Percentiles rank a stretch among this genome's conserved stretches.
Evolutionary conservation across 37 sponge, comb jelly and placozoan species (phyloP).

Genomic region (Spongilla lacustris): DNA sequence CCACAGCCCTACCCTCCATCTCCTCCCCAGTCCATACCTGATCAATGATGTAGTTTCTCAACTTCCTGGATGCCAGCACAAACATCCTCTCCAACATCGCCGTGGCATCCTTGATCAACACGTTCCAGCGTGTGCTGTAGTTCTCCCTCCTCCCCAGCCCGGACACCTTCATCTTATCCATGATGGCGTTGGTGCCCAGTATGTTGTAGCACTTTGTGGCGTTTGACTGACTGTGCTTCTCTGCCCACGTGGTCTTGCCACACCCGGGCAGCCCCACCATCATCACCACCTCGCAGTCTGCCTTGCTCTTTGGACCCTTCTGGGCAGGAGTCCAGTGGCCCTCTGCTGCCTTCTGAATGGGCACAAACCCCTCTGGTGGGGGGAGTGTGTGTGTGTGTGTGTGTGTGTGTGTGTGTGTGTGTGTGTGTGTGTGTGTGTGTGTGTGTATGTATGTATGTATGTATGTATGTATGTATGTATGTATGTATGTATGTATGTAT

Average conservation of each 20-base stretch:
- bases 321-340: not conserved
- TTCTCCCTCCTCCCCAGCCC: conserved; percentile 70
- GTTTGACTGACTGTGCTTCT: conserved; percentile 63
- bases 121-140: conserved; percentile 66
- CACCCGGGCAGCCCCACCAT: conserved; percentile 92
- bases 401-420: no score
- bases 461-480: not conserved
- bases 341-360: conserved; percentile 19
- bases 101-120: conserved; percentile 76
- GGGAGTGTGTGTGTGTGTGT: not conserved
- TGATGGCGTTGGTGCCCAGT: conserved; percentile 81
- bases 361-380: not conserved
- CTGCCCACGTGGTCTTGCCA: conserved; percentile 98
- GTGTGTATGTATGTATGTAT: not conserved
- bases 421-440: no score
- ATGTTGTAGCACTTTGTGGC: conserved; percentile 83
- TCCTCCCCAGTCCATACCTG: conserved; percentile 74
- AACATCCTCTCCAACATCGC: conserved; percentile 71
- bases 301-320: conserved; percentile 13
- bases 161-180: conserved; percentile 89
- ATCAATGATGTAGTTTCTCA: conserved; percentile 92
- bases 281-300: conserved; percentile 73
- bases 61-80: conserved; percentile 63
- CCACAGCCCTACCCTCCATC: no score
- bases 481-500: not conserved